Base-by-base conservation (phyloP, 2,888 invertebrate species). In the Athripsodes cinereus region DNA sequence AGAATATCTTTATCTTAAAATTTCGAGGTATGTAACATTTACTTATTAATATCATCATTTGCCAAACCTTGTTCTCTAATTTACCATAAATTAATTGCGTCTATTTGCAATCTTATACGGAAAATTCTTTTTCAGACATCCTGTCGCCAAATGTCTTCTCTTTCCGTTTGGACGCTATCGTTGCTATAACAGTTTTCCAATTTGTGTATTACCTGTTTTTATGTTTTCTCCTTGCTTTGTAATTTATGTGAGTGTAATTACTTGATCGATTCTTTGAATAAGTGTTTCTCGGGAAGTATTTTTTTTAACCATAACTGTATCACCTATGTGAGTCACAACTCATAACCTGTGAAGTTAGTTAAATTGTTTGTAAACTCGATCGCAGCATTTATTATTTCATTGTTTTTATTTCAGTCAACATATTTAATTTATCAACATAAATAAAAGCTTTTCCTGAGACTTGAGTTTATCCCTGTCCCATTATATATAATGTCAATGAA, bases 81-180 rank as follows among this genome's bases (percentile, higher is more conserved):
- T n/a, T n/a, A n/a, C n/a, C n/a, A n/a, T n/a, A n/a, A n/a, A n/a
- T n/a, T n/a, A n/a, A n/a, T n/a, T n/a, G n/a, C n/a, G n/a, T 1
- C 22, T 21, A 47, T 47, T 26, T 26, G 48, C n/a, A 11, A 31
- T 16, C 16, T 22, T 18, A 20, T 35, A 34, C 16, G 40, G 16
- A 10, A 31, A 13, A 22, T 35, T 11, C 40, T 22, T 44, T 57
- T 57, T 54, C 57, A 60, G 60, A 60, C 60, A 52, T 60, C 40
- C 54, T 57, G 60, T 60, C 60, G 60, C 60, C 60, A 60, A 60
- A 57, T 57, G 52, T 60, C 55, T 52, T 60, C 60, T 60, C 60
- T 57, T 55, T 60, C 60, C 44, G 56, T 47, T 60, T 51, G 22
- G 60, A 60, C 60, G 60, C 60, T 54, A 60, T 53, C 56, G 53